These are phyloP conservation scores for Calidris pugnax DNA, from an alignment of 2,113 vertebrate species.

Conservation along the genomic window DNA sequence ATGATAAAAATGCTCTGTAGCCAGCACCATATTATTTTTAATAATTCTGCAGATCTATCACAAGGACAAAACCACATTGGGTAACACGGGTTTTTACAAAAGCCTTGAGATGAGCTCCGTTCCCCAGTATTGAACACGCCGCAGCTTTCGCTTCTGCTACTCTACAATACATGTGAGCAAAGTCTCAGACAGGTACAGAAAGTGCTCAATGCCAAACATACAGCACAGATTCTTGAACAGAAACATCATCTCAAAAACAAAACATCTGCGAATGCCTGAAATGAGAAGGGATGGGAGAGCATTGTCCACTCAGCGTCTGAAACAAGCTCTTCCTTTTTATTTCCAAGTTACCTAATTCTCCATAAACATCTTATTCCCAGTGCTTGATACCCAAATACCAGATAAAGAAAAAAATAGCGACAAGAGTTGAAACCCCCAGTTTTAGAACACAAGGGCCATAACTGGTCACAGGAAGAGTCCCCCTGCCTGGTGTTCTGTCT, in stretches of 20 bases:
- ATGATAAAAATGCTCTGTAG: not conserved
- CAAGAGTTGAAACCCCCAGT: not conserved
- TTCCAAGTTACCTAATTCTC: not conserved
- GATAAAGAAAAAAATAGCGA: not conserved
- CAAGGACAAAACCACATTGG: not conserved
- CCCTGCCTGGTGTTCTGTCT: not conserved
- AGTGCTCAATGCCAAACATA: not conserved
- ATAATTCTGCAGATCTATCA: not conserved
- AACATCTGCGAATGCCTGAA: not conserved
- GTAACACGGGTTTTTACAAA: not conserved
- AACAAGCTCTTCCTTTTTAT: not conserved
- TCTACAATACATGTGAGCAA: not conserved
- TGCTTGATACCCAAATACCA: not conserved
- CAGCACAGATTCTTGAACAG: not conserved
- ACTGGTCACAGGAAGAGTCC: not conserved
- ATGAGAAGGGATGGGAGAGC: not conserved
- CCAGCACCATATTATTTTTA: not conserved
- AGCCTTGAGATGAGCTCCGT: not conserved
- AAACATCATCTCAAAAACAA: not conserved
- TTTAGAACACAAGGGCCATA: not conserved
- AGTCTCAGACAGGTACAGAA: not conserved
- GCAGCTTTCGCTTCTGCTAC: not conserved
- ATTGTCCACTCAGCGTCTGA: not conserved
- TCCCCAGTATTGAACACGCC: not conserved
- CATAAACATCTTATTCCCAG: not conserved